Evolutionary conservation across 2,113 vertebrate species (phyloP).

Genomic region (Prionailurus viverrinus): DNA sequence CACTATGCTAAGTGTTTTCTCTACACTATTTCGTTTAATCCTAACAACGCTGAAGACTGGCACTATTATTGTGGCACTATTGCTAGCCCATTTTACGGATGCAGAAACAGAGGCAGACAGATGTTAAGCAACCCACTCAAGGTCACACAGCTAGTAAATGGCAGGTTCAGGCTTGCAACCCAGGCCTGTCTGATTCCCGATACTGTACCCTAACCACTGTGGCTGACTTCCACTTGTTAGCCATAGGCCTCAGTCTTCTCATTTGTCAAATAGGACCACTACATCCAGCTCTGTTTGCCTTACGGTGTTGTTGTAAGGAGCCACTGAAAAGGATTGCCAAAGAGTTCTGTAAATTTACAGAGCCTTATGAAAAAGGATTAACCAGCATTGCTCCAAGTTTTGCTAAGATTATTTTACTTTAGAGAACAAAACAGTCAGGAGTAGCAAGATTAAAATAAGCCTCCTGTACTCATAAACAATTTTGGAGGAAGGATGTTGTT

Average conservation of each 20-base stretch:
- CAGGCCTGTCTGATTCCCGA: background rate
- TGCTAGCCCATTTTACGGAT: background rate
- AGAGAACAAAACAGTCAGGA: background rate
- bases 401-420: background rate
- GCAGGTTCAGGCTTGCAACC: background rate
- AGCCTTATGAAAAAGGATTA: background rate
- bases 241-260: background rate
- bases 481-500: background rate
- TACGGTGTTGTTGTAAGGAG: background rate
- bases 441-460: background rate
- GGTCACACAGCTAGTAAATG: background rate
- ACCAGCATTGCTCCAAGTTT: background rate
- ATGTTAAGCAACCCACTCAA: background rate
- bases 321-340: background rate
- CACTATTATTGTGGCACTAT: background rate
- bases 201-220: background rate
- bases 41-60: background rate
- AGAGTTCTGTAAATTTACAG: background rate
- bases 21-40: background rate
- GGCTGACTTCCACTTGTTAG: background rate
- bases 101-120: background rate
- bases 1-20: background rate
- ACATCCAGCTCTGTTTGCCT: background rate
- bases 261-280: background rate
- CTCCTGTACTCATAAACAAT: conserved; percentile 1